phyloP scores from a whole-genome alignment of 1,140 invertebrate genomes.

The Acromyrmex echinatior region DNA sequence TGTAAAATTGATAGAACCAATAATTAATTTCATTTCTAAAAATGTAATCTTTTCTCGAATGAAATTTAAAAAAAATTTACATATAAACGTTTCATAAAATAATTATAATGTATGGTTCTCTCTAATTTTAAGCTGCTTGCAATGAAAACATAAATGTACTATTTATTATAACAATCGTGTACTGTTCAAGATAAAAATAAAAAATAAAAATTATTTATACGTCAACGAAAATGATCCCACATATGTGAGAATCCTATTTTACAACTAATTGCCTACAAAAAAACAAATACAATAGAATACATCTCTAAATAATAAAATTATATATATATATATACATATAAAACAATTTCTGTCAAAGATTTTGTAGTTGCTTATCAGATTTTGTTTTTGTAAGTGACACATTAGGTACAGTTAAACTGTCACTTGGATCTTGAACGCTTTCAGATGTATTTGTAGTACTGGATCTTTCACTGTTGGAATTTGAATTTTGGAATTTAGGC shows the following conservation, averaged over 20 bases:
- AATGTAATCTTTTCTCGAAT: background rate
- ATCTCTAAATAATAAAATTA: conserved; percentile 37
- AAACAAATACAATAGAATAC: conserved; percentile 35
- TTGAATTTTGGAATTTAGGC: conserved; percentile 81
- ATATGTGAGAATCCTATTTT: conserved; percentile 8
- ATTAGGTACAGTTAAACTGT: conserved; percentile 75
- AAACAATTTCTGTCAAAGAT: conserved; percentile 47
- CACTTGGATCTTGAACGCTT: conserved; percentile 75
- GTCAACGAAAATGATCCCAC: conserved; percentile 23
- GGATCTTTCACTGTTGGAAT: conserved; percentile 75
- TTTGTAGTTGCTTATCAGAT: conserved; percentile 55
- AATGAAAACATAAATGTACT: conserved; percentile 11
- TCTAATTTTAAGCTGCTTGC: background rate
- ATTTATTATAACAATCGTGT: conserved; percentile 3
- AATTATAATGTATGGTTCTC: conserved; percentile 6
- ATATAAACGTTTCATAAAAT: conserved; percentile 4
- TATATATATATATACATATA: conserved; percentile 9
- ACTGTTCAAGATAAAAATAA: conserved; percentile 17
- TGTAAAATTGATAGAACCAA: background rate
- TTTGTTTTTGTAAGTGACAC: conserved; percentile 68
- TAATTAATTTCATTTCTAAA: background rate
- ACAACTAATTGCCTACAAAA: conserved; percentile 28
- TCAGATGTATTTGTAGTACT: conserved; percentile 76
- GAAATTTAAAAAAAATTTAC: background rate
- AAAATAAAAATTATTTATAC: conserved; percentile 51